Conservation (phyloP, 2,888 invertebrate species). For the Drosophila helvetica region DNA sequence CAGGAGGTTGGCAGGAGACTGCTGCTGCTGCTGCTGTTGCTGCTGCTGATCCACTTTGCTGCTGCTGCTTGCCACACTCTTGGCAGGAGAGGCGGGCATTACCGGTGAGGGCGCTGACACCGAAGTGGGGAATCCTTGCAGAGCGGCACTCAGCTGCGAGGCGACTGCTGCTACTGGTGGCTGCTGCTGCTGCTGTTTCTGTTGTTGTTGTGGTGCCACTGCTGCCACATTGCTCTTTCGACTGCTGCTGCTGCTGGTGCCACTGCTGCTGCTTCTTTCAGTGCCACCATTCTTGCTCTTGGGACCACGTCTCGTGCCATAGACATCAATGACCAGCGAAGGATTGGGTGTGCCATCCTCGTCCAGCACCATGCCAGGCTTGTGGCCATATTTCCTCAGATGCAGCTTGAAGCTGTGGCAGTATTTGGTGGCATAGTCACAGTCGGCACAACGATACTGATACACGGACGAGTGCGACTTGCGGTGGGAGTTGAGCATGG, state of each 20-base stretch:
- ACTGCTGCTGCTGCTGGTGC: constrained; percentile 32
- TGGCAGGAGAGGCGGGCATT: constrained; percentile 74
- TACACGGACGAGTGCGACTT: constrained; percentile 97
- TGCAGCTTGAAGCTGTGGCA: constrained; percentile 98
- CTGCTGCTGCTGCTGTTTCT: constrained; percentile 34
- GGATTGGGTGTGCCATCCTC: constrained; percentile 95
- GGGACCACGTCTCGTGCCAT: constrained; percentile 94
- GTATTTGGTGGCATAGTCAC: constrained; percentile 98
- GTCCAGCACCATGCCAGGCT: constrained; percentile 94
- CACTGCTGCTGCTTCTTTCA: constrained; percentile 45
- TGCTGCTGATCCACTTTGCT: constrained; percentile 52
- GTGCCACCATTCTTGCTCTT: constrained; percentile 85
- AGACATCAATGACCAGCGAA: constrained; percentile 94
- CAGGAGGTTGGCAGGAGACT: constrained; percentile 64
- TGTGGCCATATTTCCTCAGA: constrained; percentile 95
- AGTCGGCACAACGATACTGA: constrained; percentile 96
- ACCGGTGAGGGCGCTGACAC: constrained; percentile 36
- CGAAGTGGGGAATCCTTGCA: constrained; percentile 71
- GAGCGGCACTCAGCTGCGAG: constrained; percentile 80
- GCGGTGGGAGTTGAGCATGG: constrained; percentile 99
- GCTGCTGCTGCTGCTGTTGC: constrained; percentile 38
- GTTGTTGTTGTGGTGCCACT: constrained; percentile 46
- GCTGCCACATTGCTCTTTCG: constrained; percentile 39
- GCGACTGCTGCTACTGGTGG: constrained; percentile 27
- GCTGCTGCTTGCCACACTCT: constrained; percentile 58